Conservation (phyloP, 2,113 vertebrate species). For the Tachuris rubrigastra region DNA sequence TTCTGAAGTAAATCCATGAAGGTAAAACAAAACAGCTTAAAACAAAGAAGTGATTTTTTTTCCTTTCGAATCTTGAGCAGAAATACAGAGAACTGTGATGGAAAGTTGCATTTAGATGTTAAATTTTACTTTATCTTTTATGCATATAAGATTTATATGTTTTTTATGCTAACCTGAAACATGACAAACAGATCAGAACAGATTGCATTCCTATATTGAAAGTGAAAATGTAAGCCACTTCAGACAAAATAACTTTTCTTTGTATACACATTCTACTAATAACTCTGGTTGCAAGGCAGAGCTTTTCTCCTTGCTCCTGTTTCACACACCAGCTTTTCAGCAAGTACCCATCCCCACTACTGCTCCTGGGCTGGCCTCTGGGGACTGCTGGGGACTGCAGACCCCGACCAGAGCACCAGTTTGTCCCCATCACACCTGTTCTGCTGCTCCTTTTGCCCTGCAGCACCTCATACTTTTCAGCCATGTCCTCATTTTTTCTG, state of each 20-base stretch:
- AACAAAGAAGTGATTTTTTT: background rate
- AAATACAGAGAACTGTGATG: background rate
- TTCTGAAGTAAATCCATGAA: background rate
- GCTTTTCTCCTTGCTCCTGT: background rate
- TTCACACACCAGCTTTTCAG: background rate
- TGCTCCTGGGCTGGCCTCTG: background rate
- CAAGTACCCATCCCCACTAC: background rate
- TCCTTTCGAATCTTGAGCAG: background rate
- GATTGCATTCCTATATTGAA: too few species aligned
- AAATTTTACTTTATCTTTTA: background rate
- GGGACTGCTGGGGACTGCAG: background rate
- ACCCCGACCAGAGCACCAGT: fast-evolving
- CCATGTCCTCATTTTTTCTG: background rate
- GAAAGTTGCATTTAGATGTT: background rate
- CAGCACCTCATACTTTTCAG: background rate
- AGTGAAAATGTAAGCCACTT: background rate
- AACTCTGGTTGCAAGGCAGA: background rate
- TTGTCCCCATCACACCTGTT: background rate
- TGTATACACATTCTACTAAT: background rate
- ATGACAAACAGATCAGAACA: too few species aligned
- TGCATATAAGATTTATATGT: background rate
- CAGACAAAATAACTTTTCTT: background rate
- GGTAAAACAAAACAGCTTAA: background rate
- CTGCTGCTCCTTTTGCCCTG: background rate
- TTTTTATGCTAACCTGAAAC: background rate